phyloP scores from a whole-genome alignment of 2,113 vertebrate species.

The Phylloscopus trochilus region DNA sequence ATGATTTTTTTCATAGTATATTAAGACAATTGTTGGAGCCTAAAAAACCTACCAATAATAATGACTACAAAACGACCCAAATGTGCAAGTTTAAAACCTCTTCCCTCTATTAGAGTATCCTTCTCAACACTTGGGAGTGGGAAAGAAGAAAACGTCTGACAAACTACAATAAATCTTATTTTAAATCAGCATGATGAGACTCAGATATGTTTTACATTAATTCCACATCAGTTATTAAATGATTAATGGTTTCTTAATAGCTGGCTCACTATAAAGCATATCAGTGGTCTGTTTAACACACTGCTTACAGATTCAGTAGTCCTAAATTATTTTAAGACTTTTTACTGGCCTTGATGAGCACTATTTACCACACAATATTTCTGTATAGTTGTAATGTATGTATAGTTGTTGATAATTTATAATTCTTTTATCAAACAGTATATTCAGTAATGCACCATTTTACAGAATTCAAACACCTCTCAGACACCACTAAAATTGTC shows the following conservation, averaged over 20 bases:
- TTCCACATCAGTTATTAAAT: background rate
- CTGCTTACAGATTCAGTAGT: background rate
- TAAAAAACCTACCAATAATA: background rate
- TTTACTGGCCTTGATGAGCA: background rate
- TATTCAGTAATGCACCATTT: background rate
- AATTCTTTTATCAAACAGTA: background rate
- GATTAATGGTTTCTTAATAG: background rate
- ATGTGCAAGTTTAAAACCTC: background rate
- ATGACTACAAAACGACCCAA: background rate
- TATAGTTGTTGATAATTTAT: background rate
- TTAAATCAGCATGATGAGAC: background rate
- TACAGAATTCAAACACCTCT: background rate
- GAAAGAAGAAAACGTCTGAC: background rate
- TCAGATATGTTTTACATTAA: background rate
- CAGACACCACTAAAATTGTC: background rate
- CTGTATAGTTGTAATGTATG: background rate
- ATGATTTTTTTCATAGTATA: background rate
- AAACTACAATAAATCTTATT: background rate
- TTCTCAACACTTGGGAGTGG: background rate
- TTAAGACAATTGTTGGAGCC: background rate
- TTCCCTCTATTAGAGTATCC: background rate
- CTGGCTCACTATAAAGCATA: background rate
- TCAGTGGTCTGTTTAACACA: background rate
- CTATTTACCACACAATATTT: background rate
- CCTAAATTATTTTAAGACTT: background rate